phyloP scores from a whole-genome alignment of 2,888 invertebrate species.

The Bimastos eiseni region DNA sequence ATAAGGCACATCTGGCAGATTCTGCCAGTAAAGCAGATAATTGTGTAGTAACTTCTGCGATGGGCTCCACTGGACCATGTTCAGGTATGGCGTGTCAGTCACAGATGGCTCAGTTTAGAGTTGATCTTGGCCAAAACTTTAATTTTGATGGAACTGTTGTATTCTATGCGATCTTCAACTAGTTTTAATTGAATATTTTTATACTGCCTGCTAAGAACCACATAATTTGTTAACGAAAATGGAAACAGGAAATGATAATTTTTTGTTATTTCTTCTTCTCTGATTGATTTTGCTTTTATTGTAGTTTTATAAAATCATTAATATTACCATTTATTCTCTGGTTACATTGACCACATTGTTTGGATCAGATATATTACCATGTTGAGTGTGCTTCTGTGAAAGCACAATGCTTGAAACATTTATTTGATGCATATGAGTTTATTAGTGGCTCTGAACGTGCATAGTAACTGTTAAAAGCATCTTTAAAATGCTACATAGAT shows the following conservation, averaged over 20 bases:
- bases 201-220: not conserved
- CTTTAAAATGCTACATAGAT: not conserved
- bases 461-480: not conserved
- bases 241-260: not conserved
- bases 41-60: not conserved
- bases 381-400: too few species aligned
- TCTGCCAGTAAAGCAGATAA: not conserved
- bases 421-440: not conserved
- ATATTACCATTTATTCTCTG: too few species aligned
- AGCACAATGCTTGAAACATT: not conserved
- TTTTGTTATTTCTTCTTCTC: too few species aligned
- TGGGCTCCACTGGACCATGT: not conserved
- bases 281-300: too few species aligned
- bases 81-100: not conserved
- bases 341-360: too few species aligned
- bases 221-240: not conserved
- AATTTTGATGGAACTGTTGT: not conserved
- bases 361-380: too few species aligned
- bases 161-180: not conserved
- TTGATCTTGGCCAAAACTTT: not conserved
- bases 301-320: not conserved
- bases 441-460: not conserved
- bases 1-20: not conserved
- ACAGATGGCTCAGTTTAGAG: not conserved
- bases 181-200: not conserved